These are phyloP conservation scores for Holacanthus passer DNA, from an alignment of 2,113 vertebrate species.

Conservation along the genomic window DNA sequence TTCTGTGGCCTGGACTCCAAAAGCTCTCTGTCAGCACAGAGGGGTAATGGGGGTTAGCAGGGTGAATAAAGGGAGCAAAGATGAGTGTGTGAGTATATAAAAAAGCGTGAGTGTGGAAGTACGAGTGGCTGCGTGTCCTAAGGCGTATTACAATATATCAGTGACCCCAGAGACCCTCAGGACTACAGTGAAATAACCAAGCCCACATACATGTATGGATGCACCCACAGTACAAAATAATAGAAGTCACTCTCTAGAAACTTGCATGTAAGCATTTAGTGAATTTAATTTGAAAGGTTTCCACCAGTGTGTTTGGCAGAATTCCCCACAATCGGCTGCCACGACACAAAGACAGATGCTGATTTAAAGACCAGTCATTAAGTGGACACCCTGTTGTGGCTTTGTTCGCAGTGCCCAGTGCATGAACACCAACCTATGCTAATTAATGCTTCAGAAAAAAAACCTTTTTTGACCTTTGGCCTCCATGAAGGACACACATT, in stretches of 20 bases:
- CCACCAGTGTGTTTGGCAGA: background rate
- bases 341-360: background rate
- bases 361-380: slow-evolving; percentile 15
- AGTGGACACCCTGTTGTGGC: background rate
- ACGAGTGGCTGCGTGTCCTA: slow-evolving; percentile 39
- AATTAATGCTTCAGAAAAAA: slow-evolving; percentile 64
- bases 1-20: slow-evolving; percentile 54
- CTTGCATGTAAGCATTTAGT: background rate
- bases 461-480: slow-evolving; percentile 36
- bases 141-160: slow-evolving; percentile 20
- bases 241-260: background rate
- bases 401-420: background rate
- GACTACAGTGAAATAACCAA: slow-evolving; percentile 13
- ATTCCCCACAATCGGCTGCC: background rate
- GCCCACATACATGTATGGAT: slow-evolving; percentile 3
- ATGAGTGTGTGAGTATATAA: slow-evolving; percentile 39
- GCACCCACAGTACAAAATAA: background rate
- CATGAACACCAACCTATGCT: slow-evolving; percentile 35
- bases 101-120: slow-evolving; percentile 37
- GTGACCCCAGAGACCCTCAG: slow-evolving; percentile 21
- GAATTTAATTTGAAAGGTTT: background rate
- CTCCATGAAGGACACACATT: slow-evolving; percentile 9
- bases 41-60: slow-evolving; percentile 74
- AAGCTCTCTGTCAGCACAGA: slow-evolving; percentile 77
- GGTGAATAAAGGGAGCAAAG: slow-evolving; percentile 36